Evolutionary conservation across 2,797 vertebrate genomes (phyloP), one percentile per base, ranked within the genome.

Genomic region (Xenopus petersii): DNA sequence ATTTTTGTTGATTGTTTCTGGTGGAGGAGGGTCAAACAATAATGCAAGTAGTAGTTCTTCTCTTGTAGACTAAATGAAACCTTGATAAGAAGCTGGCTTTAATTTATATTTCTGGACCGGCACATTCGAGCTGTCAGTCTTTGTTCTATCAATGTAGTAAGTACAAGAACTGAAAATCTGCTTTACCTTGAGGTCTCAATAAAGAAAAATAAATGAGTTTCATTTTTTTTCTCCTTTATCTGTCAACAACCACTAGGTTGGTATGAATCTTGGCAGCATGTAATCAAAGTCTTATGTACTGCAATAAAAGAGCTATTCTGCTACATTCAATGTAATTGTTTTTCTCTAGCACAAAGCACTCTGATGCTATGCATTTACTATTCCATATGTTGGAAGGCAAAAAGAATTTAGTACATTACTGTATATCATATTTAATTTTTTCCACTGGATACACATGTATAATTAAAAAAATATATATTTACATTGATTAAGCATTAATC

Each of bases 201-300:
- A 91, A 90, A 91, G 88, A 87, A 88, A 87, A 88, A 88, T 88
- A 87, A 90, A 89, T 87, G 86, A 87, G 84, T 89, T 91, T 89
- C 86, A 88, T 84, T 89, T 90, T 78, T 30, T 88, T 88, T 86
- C 90, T 88, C 87, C 86, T 91, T 90, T 90, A 90, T 90, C 87
- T 88, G 84, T 90, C 88, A 90, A 89, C 90, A 90, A 87, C 86
- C 86, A 85, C 86, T 83, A 87, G 83, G 83, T 81, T 87, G 84
- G 86, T 88, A 87, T 86, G 89, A 90, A 89, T 89, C 88, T 84
- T 87, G 84, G 86, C 85, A 86, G 84, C 81, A 82, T 87, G 84
- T 88, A 89, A 90, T 88, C 89, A 87, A 90, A 90, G 84, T 89
- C 87, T 89, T 86, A 86, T 84, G 87, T 87, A 87, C 84, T 85